Evolutionary conservation across 1,140 invertebrate species (phyloP).

Genomic region (Listronotus oregonensis): DNA sequence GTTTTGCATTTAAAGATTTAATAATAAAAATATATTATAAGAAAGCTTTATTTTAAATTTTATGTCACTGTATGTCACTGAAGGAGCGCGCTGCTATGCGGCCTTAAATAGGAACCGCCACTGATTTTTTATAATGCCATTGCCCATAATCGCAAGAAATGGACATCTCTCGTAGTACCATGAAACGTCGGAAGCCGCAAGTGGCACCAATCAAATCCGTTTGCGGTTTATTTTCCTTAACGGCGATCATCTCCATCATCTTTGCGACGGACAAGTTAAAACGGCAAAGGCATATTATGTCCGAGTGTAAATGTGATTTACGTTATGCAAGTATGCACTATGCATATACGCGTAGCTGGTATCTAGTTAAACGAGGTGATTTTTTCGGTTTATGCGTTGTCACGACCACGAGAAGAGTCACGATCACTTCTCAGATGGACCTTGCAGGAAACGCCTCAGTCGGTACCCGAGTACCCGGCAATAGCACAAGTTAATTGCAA

Average conservation of each 20-base stretch:
- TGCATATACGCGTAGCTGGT: constrained; percentile 48
- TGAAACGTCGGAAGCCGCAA: constrained; percentile 48
- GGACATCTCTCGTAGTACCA: constrained; percentile 43
- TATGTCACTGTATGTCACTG: no score
- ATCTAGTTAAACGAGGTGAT: constrained; percentile 49
- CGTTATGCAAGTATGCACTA: constrained; percentile 33
- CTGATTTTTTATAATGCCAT: constrained; percentile 43
- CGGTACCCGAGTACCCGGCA: constrained; percentile 45
- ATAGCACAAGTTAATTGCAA: constrained; percentile 46
- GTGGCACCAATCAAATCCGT: constrained; percentile 46
- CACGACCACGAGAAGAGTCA: constrained; percentile 50
- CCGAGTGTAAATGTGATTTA: constrained; percentile 23
- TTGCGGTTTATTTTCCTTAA: constrained; percentile 2
- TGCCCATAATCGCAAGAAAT: constrained; percentile 46
- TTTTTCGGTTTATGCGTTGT: constrained; percentile 45
- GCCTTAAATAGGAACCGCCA: no score
- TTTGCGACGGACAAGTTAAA: not conserved
- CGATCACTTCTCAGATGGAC: constrained; percentile 48
- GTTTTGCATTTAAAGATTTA: no score
- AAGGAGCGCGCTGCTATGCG: no score
- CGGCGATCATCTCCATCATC: constrained; percentile 4
- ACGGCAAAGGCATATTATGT: constrained; percentile 9
- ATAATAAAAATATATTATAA: no score
- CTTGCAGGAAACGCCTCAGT: constrained; percentile 43
- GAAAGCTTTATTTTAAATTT: no score